Evolutionary conservation across 2,797 vertebrate species (phyloP).

Genomic region (Acridotheres tristis): DNA sequence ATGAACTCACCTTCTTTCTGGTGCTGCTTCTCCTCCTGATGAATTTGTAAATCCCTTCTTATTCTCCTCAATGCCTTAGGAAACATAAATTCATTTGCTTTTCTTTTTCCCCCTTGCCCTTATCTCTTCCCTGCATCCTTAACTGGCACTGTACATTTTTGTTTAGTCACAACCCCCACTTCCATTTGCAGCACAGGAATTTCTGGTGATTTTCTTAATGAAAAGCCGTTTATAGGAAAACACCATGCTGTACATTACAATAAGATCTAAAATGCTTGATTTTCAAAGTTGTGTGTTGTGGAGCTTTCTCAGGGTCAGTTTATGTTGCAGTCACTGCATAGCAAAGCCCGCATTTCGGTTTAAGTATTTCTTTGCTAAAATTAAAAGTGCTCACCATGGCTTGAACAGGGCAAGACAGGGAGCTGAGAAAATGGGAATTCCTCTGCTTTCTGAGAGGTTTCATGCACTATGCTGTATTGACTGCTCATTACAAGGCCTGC

Average conservation of each 20-base stretch:
- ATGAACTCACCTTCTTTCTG: slow-evolving; percentile 60
- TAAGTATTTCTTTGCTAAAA: not conserved
- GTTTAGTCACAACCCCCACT: not conserved
- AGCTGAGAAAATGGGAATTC: not conserved
- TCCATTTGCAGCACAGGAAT: not conserved
- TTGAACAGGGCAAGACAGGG: not conserved
- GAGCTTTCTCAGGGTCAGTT: not conserved
- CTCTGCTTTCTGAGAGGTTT: not conserved
- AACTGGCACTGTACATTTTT: not conserved
- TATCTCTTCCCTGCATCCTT: slow-evolving; percentile 54
- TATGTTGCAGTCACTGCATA: not conserved
- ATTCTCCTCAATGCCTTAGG: slow-evolving; percentile 48
- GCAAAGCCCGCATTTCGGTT: not conserved
- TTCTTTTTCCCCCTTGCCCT: not conserved
- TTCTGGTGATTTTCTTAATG: slow-evolving; percentile 21
- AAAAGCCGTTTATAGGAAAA: not conserved
- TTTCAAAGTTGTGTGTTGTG: not conserved
- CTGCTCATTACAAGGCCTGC: not conserved
- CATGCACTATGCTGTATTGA: not conserved
- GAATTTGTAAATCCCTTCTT: slow-evolving; percentile 69
- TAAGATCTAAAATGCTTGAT: not conserved
- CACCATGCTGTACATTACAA: not conserved
- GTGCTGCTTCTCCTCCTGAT: slow-evolving; percentile 14
- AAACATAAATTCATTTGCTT: slow-evolving; percentile 44
- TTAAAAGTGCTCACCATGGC: not conserved